These are phyloP conservation scores for Neomonachus schauinslandi DNA, from an alignment of 2,113 vertebrate species.

Conservation along the genomic window DNA sequence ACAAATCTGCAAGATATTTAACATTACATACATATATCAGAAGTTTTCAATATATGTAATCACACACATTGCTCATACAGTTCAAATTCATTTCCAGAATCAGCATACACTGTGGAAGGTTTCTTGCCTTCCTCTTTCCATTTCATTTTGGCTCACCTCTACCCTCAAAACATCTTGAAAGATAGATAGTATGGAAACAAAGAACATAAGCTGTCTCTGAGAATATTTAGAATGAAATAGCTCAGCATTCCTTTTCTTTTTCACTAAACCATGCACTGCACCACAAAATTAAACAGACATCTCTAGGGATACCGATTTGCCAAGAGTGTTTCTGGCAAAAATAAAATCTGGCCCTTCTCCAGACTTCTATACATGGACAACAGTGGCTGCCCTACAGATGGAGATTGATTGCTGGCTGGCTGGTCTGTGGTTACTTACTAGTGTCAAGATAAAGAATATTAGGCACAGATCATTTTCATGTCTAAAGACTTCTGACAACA, in stretches of 20 bases:
- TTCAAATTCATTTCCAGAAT: conserved; percentile 52
- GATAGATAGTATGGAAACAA: conserved; percentile 66
- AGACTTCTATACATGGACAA: conserved; percentile 76
- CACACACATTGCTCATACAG: not conserved
- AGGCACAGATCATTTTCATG: conserved; percentile 46
- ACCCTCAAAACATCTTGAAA: conserved; percentile 67
- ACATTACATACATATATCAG: not conserved
- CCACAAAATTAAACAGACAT: conserved; percentile 85
- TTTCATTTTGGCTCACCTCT: conserved; percentile 59
- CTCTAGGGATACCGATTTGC: conserved; percentile 81
- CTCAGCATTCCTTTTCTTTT: conserved; percentile 80
- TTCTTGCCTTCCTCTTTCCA: conserved; percentile 49
- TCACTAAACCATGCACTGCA: conserved; percentile 74
- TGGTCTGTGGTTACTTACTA: conserved; percentile 66
- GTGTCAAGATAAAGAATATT: conserved; percentile 64
- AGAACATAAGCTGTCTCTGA: conserved; percentile 65
- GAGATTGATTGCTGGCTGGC: conserved; percentile 67
- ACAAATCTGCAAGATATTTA: conserved; percentile 47
- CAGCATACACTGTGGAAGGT: not conserved
- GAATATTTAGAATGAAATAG: conserved; percentile 72
- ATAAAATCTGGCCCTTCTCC: conserved; percentile 82
- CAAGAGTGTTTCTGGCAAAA: conserved; percentile 84
- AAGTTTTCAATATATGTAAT: conserved; percentile 40
- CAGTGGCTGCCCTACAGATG: conserved; percentile 66
- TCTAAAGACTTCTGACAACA: conserved; percentile 58